These are phyloP conservation scores for Heteromyza rotundicornis DNA, from an alignment of 2,888 invertebrate species.

Conservation along the genomic window DNA sequence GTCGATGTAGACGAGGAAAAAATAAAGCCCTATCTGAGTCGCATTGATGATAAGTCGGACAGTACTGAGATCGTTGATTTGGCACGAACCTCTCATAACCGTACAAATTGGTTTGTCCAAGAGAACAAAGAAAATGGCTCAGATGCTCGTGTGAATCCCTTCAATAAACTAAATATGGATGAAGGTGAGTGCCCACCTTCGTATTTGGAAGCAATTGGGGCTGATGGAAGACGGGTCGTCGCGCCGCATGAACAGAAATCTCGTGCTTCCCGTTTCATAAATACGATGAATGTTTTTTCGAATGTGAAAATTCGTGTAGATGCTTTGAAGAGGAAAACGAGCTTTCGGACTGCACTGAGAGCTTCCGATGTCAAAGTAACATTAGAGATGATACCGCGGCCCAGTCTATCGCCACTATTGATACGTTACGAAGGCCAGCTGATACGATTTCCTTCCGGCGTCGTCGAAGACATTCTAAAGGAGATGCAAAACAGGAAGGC, in stretches of 20 bases:
- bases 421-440: conserved; percentile 60
- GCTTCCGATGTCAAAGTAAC: conserved; percentile 51
- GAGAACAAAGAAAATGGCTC: conserved; percentile 31
- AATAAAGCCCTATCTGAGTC: conserved; percentile 43
- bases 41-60: conserved; percentile 36
- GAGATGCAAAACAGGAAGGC: conserved; percentile 78
- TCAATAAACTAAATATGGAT: conserved; percentile 43
- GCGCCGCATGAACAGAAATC: conserved; percentile 35
- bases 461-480: conserved; percentile 76
- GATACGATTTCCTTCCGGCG: conserved; percentile 64
- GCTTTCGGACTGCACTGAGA: conserved; percentile 45
- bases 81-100: conserved; percentile 44
- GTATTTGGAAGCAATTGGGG: conserved; percentile 58
- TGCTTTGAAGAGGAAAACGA: conserved; percentile 56
- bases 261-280: conserved; percentile 47
- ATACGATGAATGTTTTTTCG: conserved; percentile 54
- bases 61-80: conserved; percentile 38
- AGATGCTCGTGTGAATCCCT: conserved; percentile 36
- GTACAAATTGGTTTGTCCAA: conserved; percentile 58
- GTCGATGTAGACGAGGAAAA: conserved; percentile 36
- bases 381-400: conserved; percentile 60
- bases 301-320: conserved; percentile 58
- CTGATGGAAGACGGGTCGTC: conserved; percentile 16
- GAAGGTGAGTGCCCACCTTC: conserved; percentile 59
- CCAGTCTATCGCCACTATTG: conserved; percentile 54